These are phyloP conservation scores for Cephus sareptanus DNA, from an alignment of 2,888 invertebrate species.

Conservation along the genomic window DNA sequence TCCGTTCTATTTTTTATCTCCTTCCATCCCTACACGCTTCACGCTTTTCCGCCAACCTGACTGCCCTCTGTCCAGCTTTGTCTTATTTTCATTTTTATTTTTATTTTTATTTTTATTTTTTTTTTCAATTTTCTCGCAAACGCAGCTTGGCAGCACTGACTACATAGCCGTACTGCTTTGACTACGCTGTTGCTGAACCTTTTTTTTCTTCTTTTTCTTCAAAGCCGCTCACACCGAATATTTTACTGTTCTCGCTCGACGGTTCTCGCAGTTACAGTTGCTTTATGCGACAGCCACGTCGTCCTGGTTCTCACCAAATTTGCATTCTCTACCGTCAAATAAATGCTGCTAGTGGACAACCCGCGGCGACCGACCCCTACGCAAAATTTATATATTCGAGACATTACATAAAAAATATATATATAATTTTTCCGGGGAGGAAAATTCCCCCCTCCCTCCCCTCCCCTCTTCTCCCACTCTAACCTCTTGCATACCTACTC, in stretches of 20 bases:
- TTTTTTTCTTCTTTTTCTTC: neutral
- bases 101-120: slow-evolving; percentile 23
- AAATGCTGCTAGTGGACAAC: slow-evolving; percentile 2
- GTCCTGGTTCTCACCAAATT: neutral
- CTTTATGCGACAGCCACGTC: slow-evolving; percentile 26
- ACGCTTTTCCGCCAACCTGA: neutral
- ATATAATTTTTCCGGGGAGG: no score
- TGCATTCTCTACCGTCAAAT: slow-evolving; percentile 7
- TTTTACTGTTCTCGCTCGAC: slow-evolving; percentile 18
- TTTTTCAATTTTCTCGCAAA: slow-evolving; percentile 31
- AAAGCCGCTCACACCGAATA: slow-evolving; percentile 10
- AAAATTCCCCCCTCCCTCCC: no score
- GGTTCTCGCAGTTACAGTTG: slow-evolving; percentile 24
- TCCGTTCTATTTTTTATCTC: neutral
- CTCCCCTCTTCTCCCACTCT: no score
- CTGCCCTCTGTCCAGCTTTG: slow-evolving; percentile 4
- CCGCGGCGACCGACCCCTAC: no score
- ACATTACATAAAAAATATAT: no score
- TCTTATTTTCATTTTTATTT: slow-evolving; percentile 7
- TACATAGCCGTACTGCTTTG: neutral
- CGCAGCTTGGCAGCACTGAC: neutral
- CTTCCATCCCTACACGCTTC: slow-evolving; percentile 4
- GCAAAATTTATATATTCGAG: no score
- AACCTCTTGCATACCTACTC: no score
- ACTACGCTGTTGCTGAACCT: neutral